Evolutionary conservation across 2,113 vertebrate species (phyloP).

Genomic region (Seriola rivoliana): DNA sequence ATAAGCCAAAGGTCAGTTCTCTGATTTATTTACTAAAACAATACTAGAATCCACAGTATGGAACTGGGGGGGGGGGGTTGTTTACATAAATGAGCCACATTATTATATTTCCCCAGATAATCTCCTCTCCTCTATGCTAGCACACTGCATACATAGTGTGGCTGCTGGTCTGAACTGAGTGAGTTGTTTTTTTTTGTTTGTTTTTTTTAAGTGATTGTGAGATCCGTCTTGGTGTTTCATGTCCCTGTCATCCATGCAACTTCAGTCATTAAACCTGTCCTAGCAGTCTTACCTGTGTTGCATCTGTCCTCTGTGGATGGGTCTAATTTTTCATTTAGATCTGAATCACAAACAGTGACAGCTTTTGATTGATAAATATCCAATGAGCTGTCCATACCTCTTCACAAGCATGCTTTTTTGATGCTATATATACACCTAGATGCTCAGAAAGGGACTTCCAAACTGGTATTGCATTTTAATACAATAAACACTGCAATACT

Average conservation of each 20-base stretch:
- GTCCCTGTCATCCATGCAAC: constrained; percentile 32
- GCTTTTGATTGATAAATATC: constrained; percentile 15
- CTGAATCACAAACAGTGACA: constrained; percentile 17
- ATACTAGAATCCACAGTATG: not conserved
- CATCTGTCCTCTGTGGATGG: not conserved
- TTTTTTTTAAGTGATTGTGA: not conserved
- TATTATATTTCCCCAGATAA: not conserved
- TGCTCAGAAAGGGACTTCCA: constrained; percentile 42
- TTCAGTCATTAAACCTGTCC: constrained; percentile 5
- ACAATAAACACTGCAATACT: constrained; percentile 66
- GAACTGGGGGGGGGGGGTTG: not conserved
- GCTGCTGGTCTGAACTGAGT: not conserved
- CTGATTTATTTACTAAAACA: not conserved
- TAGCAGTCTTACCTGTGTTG: not conserved
- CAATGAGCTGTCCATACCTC: constrained; percentile 41
- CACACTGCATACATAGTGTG: not conserved
- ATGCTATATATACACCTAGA: constrained; percentile 67
- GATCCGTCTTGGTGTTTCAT: constrained; percentile 4
- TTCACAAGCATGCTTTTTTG: constrained; percentile 72
- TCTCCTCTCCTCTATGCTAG: not conserved
- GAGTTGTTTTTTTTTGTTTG: not conserved
- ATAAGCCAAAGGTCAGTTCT: not conserved
- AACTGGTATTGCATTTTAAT: constrained; percentile 59
- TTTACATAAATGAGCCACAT: not conserved
- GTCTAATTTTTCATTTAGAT: constrained; percentile 15